Evolutionary conservation across 1,140 invertebrate species (phyloP), one percentile per base, ranked within the genome.

Genomic region (Drosophila pruinosa): DNA sequence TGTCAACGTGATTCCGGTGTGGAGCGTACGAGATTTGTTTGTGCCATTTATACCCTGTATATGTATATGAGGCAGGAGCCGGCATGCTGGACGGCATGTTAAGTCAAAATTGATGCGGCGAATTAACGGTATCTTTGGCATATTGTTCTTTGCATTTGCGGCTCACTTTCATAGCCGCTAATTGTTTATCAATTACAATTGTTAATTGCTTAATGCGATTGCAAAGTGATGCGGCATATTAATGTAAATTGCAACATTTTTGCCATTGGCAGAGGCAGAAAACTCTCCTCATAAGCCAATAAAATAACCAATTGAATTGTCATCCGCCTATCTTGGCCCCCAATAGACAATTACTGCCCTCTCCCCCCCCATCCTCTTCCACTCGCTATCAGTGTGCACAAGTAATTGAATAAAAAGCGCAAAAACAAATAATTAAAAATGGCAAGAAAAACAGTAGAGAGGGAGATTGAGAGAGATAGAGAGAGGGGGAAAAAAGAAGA

Each of bases 141-240:
- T 10, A 8, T 6, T 47, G 21, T 50, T 3, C 21, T 28, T 28
- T 17, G 15, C 47, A 50, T 17, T 50, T 75, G 71, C 26, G 63
- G 72, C 52, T 69, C 22, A 21, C 12, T 72, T 45, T 62, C 50
- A 69, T 70, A 64, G 72, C 62, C 76, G 47, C 76, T 80, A 85
- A 85, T 85, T 85, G 81, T 77, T 86, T 81, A 86, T 85, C 82
- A 85, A 85, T 85, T 85, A 77, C 77, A 77, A 62, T 81, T 86
- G 77, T 77, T 85, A 85, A 85, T 85, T 85, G 73, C 73, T 86
- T 77, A 85, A 85, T 85, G 62, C 81, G 62, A 54, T 70, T 74
- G 73, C 52, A 78, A 83, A 74, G 78, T 78, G 74, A 74, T 54
- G 63, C 47, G 54, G 72, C 64, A 63, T n/a, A n/a, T 69, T 62